Evolutionary conservation across 2,113 vertebrate species (phyloP).

Genomic region (Macheiramphus alcinus): DNA sequence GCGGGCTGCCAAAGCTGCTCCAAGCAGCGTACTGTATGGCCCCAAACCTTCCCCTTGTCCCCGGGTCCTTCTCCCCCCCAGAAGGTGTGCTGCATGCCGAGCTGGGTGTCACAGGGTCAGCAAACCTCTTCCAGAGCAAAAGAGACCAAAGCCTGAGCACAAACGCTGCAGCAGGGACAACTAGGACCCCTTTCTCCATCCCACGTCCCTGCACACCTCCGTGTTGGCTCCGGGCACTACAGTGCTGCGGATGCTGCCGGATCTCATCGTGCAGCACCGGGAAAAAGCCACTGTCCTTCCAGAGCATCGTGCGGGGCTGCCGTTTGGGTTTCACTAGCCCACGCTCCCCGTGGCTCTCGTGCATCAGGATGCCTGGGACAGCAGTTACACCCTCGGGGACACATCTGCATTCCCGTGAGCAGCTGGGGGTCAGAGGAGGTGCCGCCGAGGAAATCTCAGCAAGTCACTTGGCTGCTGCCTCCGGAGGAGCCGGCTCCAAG

Average conservation of each 20-base stretch:
- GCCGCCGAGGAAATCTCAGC: background rate
- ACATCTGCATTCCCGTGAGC: background rate
- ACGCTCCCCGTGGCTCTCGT: fast-evolving
- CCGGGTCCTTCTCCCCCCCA: background rate
- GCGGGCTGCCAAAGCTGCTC: background rate
- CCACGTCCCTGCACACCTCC: background rate
- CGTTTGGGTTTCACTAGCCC: background rate
- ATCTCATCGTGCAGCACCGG: background rate
- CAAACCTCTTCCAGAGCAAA: background rate
- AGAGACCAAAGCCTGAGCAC: background rate
- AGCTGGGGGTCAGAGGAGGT: background rate
- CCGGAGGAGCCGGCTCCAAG: background rate
- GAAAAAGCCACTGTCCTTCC: background rate
- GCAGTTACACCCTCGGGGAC: background rate
- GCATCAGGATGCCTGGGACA: no score
- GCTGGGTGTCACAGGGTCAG: background rate
- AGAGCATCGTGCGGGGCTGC: background rate
- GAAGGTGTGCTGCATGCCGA: background rate
- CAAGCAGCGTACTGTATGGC: background rate
- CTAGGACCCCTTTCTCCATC: background rate
- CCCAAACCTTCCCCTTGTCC: background rate
- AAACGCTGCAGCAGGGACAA: background rate
- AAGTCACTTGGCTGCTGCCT: background rate
- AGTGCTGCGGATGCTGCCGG: background rate
- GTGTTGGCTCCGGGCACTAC: fast-evolving